Evolutionary conservation across 2,797 vertebrate species (phyloP).

Genomic region (Hyperoplus lanceolatus): DNA sequence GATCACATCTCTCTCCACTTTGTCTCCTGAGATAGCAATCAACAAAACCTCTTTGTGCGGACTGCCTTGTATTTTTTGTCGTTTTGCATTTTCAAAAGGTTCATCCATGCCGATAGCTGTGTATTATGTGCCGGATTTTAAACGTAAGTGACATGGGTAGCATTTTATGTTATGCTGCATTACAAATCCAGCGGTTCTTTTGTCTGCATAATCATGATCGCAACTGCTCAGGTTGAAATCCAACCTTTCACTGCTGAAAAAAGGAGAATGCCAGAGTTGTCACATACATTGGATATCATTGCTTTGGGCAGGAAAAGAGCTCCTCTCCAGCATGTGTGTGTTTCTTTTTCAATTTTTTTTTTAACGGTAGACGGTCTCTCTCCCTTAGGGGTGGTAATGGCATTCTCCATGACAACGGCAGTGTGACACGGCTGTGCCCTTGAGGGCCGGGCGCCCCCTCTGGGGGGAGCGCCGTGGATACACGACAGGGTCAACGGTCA

Average conservation of each 20-base stretch:
- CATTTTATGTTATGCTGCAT: conserved; percentile 51
- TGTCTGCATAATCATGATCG: conserved; percentile 57
- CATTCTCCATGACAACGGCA: conserved; percentile 83
- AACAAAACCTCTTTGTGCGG: conserved; percentile 11
- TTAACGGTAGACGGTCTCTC: conserved; percentile 61
- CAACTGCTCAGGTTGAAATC: conserved; percentile 56
- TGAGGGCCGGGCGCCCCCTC: conserved; percentile 77
- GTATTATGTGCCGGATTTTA: conserved; percentile 20
- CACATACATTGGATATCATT: conserved; percentile 70
- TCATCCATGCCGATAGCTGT: conserved; percentile 27
- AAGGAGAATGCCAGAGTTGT: conserved; percentile 80
- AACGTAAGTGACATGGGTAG: conserved; percentile 58
- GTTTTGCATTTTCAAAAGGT: conserved; percentile 14
- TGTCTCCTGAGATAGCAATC: conserved; percentile 31
- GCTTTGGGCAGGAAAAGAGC: conserved; percentile 59
- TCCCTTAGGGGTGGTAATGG: conserved; percentile 82
- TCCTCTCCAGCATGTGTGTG: conserved; percentile 29
- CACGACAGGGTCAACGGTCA: conserved; percentile 82
- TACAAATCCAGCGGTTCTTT: conserved; percentile 18
- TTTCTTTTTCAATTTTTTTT: conserved; percentile 41
- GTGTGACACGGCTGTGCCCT: conserved; percentile 81
- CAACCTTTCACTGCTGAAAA: conserved; percentile 73
- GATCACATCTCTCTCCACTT: conserved; percentile 4
- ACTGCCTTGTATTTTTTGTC: not conserved
- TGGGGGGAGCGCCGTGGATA: conserved; percentile 71